These are phyloP conservation scores for Drosophila cardini DNA, from an alignment of 1,140 invertebrate genomes.

Conservation along the genomic window DNA sequence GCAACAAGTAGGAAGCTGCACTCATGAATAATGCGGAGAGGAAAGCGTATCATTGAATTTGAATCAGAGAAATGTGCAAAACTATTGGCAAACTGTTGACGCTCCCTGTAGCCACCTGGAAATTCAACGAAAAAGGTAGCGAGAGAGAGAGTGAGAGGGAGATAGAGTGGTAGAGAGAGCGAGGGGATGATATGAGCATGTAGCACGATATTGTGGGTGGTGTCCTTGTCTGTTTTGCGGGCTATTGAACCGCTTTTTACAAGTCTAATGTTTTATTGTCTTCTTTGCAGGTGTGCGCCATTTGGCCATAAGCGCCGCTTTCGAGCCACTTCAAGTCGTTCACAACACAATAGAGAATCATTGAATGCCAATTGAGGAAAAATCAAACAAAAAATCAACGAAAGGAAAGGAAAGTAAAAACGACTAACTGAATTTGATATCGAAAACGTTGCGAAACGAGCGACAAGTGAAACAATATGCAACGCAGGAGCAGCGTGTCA, in stretches of 20 bases:
- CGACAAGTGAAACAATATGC: conserved; percentile 37
- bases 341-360: conserved; percentile 49
- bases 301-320: conserved; percentile 68
- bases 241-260: conserved; percentile 59
- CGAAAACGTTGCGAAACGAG: conserved; percentile 9
- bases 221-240: conserved; percentile 55
- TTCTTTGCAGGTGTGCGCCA: conserved; percentile 54
- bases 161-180: too few relatives aligned
- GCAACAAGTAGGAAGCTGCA: conserved; percentile 77
- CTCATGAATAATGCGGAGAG: conserved; percentile 70
- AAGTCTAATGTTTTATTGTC: conserved; percentile 36
- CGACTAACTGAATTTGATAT: conserved; percentile 7
- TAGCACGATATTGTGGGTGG: too few relatives aligned
- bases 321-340: conserved; percentile 57
- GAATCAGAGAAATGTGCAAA: conserved; percentile 68
- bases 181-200: too few relatives aligned
- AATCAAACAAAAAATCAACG: too few relatives aligned
- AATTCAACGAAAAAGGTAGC: neutral
- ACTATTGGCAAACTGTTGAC: conserved; percentile 69
- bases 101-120: conserved; percentile 6
- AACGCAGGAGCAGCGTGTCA: conserved; percentile 8
- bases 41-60: conserved; percentile 45
- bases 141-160: neutral
- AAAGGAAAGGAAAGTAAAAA: conserved; percentile 5
- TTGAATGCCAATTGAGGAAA: conserved; percentile 57